Evolutionary conservation across 1,140 invertebrate genomes (phyloP), one percentile per base, ranked within the genome.

Genomic region (Apolygus lucorum): DNA sequence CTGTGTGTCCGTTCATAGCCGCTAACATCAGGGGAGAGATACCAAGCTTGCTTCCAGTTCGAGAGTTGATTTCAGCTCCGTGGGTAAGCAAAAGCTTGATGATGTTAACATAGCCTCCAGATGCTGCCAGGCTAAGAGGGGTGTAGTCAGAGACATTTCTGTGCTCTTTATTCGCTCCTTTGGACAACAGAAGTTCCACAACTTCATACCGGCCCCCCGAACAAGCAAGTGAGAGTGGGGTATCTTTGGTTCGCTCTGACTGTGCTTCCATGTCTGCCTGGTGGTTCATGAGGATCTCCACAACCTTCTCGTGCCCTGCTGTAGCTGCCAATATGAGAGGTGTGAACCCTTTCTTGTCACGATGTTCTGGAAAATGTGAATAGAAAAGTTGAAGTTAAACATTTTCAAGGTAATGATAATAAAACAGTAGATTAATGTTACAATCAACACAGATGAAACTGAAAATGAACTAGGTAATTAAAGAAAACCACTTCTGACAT

Each of bases 131-230:
- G 77, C 94, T 97, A 1, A 99, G 83, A 1, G 98, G 98, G 0
- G 98, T 99, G 78, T 99, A 99, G 81, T 99, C 98, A 17, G 95
- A 98, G 1, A 99, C 95, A 81, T 99, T 99, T 52, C 98, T 86
- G 81, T 99, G 98, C 80, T 99, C 98, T 79, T 98, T 99, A 81
- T 99, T 98, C 24, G 96, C 94, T 70, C 89, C 71, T 69, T 65
- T 69, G 75, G 85, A 87, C 1, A 99, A 81, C 28, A 99, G 81
- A n/a, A 98, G 81, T 75, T 98, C 96, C 1, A 98, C 96, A 27
- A 98, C 73, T 80, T 99, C 96, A 78, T 95, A 98, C 75, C 95
- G 85, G 2, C 97, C 97, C 64, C 96, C 95, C 59, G 94, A 97
- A 82, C 96, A 99, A 1, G 97, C 97, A 24, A 99, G 82, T 62